Evolutionary conservation across 64 coral and sea anemone species (phyloP), one percentile per base, ranked within the genome.

Genomic region (Montipora efflorescens): DNA sequence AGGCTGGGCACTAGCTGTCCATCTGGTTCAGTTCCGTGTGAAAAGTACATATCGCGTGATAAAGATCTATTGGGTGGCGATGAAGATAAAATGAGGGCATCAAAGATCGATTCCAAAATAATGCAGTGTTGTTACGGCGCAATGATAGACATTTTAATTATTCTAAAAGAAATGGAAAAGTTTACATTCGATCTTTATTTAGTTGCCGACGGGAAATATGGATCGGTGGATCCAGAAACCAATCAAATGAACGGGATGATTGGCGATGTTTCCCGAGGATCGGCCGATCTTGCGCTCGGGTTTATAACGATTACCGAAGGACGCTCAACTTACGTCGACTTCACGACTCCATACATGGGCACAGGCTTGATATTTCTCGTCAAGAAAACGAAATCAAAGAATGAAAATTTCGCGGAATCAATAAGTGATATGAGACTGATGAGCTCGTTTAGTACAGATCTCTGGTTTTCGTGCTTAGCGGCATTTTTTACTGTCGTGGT

Each of bases 101-200:
- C 12, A 7, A 46, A 76, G 48, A 14, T 82, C 6, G 64, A 59
- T 25, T 12, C 78, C 66, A 70, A 16, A 73, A 92, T 81, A 47
- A 48, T 83, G 8, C 84, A 49, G 3, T 97, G 96, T 82, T 97
- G 96, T 47, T 91, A 97, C 45, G 96, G 96, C 43, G 43, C 94
- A 5, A 92, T 97, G 83, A 97, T 97, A 43, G 96, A 97, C 64
- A 82, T 97, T 79, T 83, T 97, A 73, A 57, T 97, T 7, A 75
- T 80, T n/a, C 49, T 97, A 43, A 89, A 92, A 78, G 77, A 85
- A 55, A 67, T 92, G 45, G 87, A 90, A 28, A 84, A 93, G 12
- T 97, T 97, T 22, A 95, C 89, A 12, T 97, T 88, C 73, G 96
- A 97, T 6, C 76, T 97, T 13, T 95, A 97, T 61, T 72, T 97